Percentiles rank a stretch among this genome's conserved stretches.
These are phyloP conservation scores for Sinocyclocheilus grahami DNA, from an alignment of 2,113 vertebrate genomes.

Conservation along the genomic window DNA sequence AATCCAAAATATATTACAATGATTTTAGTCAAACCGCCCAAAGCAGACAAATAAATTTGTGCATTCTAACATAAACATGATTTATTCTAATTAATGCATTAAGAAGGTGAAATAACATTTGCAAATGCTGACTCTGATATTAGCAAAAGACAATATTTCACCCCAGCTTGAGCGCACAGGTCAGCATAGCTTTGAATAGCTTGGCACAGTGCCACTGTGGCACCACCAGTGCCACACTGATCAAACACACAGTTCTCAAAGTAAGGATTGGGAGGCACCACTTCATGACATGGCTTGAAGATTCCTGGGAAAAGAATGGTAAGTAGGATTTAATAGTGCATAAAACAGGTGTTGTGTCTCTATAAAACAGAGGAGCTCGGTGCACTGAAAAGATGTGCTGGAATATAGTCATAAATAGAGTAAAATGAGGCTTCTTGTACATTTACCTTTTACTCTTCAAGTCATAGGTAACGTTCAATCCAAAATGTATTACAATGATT, in stretches of 20 bases:
- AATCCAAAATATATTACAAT: not conserved
- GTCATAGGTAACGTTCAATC: not conserved
- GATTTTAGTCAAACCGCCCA: no score
- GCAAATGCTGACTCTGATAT: no score
- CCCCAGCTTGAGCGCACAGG: constrained; percentile 76
- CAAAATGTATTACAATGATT: not conserved
- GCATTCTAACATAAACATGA: not conserved
- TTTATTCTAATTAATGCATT: no score
- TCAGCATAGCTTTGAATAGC: constrained; percentile 85
- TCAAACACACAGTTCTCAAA: constrained; percentile 86
- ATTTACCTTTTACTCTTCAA: not conserved
- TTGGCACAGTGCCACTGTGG: constrained; percentile 81
- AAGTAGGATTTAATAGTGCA: not conserved
- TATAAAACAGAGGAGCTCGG: not conserved
- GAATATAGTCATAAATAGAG: not conserved
- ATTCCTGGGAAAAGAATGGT: constrained; percentile 71
- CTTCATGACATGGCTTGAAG: constrained; percentile 80
- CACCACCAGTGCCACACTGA: constrained; percentile 79
- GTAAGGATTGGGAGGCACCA: constrained; percentile 73
- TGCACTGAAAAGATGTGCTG: constrained; percentile 22
- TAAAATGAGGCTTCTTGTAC: not conserved
- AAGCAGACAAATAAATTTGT: not conserved
- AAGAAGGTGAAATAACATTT: no score
- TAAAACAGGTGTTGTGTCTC: constrained; percentile 12
- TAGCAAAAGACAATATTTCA: constrained; percentile 38